Conservation (phyloP, 2,797 vertebrate species). For the Gadopsis bispinosus region DNA sequence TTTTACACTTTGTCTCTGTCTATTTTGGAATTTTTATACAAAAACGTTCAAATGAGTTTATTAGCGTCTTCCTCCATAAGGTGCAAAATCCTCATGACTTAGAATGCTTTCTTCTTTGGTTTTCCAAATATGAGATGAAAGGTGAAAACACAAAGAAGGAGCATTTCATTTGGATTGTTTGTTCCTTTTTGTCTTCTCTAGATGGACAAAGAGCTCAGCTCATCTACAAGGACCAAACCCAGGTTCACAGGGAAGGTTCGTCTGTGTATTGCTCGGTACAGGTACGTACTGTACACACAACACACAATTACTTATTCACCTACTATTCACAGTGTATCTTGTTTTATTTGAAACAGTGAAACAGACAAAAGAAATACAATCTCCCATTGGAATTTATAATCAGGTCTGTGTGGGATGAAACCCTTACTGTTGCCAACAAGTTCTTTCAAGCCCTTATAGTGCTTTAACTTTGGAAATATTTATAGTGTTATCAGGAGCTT, state of each 20-base stretch:
- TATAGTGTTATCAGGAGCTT: background rate
- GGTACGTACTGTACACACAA: constrained; percentile 82
- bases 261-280: constrained; percentile 96
- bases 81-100: background rate
- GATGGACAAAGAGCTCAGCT: constrained; percentile 95
- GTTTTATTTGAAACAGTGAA: background rate
- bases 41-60: background rate
- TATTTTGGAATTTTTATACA: background rate
- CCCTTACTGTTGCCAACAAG: background rate
- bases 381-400: background rate
- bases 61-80: background rate
- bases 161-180: background rate
- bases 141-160: background rate
- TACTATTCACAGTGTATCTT: background rate
- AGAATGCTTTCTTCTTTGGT: background rate
- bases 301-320: background rate
- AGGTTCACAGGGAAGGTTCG: constrained; percentile 96
- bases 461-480: background rate
- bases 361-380: background rate
- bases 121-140: background rate
- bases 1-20: background rate
- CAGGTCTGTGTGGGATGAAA: background rate
- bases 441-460: background rate
- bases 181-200: constrained; percentile 61
- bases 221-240: constrained; percentile 89